A percentile compares a stretch with the other conserved stretches of the same genome.
Conservation (phyloP, 2,888 invertebrate species). For the Sepiola atlantica region DNA sequence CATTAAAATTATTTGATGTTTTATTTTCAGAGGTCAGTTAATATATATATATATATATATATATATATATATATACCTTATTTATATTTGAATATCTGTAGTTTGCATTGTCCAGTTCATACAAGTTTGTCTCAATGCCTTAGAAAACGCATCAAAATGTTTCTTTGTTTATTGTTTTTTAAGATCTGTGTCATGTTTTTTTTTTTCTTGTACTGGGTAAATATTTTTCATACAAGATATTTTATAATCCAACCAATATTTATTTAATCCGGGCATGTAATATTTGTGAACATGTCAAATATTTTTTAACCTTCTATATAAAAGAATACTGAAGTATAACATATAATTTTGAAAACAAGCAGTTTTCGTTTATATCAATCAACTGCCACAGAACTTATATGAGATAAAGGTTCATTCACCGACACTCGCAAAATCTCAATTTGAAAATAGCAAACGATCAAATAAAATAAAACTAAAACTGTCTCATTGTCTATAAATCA, state of each 20-base stretch:
- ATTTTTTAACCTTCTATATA: not conserved
- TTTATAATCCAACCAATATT: slow-evolving; percentile 24
- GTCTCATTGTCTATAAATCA: not conserved
- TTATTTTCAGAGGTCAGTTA: not conserved
- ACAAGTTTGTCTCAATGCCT: not conserved
- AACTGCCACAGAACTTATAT: not conserved
- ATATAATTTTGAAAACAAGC: not conserved
- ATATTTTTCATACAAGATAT: not conserved
- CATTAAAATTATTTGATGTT: not conserved
- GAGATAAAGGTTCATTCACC: not conserved
- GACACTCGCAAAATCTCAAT: not conserved
- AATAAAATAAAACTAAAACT: not conserved
- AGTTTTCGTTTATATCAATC: slow-evolving; percentile 17
- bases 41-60: too few species aligned
- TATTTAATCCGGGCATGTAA: not conserved
- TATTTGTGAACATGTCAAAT: slow-evolving; percentile 14
- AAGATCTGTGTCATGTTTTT: not conserved
- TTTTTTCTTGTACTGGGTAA: not conserved
- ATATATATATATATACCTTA: too few species aligned
- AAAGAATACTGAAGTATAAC: not conserved
- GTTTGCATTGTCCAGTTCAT: slow-evolving; percentile 5
- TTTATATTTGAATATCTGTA: too few species aligned
- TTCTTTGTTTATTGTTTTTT: not conserved
- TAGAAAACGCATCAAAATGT: not conserved
- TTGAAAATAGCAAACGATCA: not conserved